phyloP scores from a whole-genome alignment of 2,797 vertebrate genomes.

The Rhabdophis nuchalis region DNA sequence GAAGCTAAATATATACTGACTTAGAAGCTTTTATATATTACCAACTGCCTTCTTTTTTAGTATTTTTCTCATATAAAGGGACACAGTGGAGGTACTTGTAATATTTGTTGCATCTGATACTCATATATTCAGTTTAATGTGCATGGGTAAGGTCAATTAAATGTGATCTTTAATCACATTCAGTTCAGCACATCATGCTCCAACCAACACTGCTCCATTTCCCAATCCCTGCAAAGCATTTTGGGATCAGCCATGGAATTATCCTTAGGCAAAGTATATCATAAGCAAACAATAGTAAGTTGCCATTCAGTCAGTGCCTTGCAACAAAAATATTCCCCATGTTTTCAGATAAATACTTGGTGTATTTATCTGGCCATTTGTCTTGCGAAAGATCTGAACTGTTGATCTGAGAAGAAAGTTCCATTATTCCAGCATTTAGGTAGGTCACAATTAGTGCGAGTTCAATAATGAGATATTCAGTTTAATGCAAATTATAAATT shows the following conservation, averaged over 20 bases:
- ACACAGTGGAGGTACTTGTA: neutral
- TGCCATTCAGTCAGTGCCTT: neutral
- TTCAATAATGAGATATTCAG: neutral
- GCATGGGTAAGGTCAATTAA: neutral
- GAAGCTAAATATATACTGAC: neutral
- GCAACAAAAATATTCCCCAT: neutral
- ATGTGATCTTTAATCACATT: neutral
- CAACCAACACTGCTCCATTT: neutral
- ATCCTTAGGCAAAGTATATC: neutral
- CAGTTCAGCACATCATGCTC: neutral
- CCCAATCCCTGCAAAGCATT: neutral
- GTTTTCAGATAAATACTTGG: neutral
- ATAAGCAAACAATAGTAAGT: neutral
- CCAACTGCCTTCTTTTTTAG: neutral
- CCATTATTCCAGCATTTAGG: neutral
- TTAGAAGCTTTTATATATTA: neutral
- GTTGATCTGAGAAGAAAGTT: neutral
- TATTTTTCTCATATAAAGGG: neutral
- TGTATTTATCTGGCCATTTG: neutral
- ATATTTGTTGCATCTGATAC: neutral
- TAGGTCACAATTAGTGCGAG: neutral
- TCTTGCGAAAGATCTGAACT: neutral
- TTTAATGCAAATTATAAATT: neutral
- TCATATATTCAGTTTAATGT: neutral
- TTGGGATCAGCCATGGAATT: neutral